Evolutionary conservation across 2,113 vertebrate species (phyloP), one percentile per base, ranked within the genome.

Genomic region (Ceratotherium simum): DNA sequence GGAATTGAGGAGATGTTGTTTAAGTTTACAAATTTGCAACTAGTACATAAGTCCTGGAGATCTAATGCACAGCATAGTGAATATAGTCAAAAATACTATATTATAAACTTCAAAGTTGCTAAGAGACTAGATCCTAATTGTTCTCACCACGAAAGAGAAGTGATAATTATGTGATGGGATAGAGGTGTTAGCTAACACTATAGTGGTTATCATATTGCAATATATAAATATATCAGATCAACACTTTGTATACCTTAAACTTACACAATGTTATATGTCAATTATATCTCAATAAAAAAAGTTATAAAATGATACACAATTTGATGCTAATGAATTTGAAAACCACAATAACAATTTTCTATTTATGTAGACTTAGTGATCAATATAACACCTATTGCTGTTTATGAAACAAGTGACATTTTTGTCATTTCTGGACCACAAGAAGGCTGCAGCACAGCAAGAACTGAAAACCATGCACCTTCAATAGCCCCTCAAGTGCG

Each of bases 281-380:
- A 14, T 54, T 54, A 29, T 75, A 75, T 75, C 20, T 42, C 70
- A 39, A 72, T 62, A 27, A 51, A 54, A 79, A 16, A 85, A 84
- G 18, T 54, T 64, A 85, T 54, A 76, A 90, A 76, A 33, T 85
- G 69, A 54, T 17, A 84, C 12, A 72, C 33, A 36, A 51, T 36
- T 81, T 92, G 54, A 51, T 84, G 56, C 25, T 83, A 83, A 83
- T 75, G 67, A 73, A 60, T 84, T 83, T 84, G 67, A 84, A 73
- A 91, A 81, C 27, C 54, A 83, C 36, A 33, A 48, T 72, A 10
- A 31, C 33, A 56, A 58, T 36, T 21, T 48, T 75, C 67, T 70
- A 51, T 73, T 73, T 48, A 14, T 62, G 83, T 83, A 62, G 58
- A 72, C 39, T 56, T 58, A 58, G 46, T 60, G 29, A 81, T 73